Conservation (phyloP, 2,113 vertebrate genomes). For the Tenebrosternarchus preto region DNA sequence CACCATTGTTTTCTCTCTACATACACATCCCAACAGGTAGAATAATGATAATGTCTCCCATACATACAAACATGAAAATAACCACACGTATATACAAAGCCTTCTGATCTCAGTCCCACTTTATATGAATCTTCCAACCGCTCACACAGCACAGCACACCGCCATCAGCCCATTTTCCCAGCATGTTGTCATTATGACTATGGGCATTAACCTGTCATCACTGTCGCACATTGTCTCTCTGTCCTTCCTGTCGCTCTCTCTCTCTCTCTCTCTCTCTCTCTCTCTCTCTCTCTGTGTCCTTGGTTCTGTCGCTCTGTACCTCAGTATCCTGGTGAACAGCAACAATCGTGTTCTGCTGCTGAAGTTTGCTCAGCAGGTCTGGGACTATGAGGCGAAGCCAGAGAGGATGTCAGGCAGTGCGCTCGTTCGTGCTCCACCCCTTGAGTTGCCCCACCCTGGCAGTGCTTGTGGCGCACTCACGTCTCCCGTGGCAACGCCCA, state of each 20-base stretch:
- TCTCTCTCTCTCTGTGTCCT: background rate
- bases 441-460: constrained; percentile 8
- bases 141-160: background rate
- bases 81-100: too few relatives aligned
- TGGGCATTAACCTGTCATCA: too few relatives aligned
- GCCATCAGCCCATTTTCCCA: background rate
- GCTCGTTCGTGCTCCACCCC: background rate
- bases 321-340: constrained; percentile 83
- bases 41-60: background rate
- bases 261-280: background rate
- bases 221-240: too few relatives aligned
- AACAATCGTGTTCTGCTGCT: constrained; percentile 70
- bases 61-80: background rate
- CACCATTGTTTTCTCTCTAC: constrained; percentile 76
- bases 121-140: too few relatives aligned
- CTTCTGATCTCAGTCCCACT: too few relatives aligned
- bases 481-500: constrained; percentile 18
- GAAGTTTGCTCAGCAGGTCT: constrained; percentile 77
- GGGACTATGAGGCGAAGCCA: constrained; percentile 71
- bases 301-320: constrained; percentile 34
- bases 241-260: too few relatives aligned
- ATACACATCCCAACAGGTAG: constrained; percentile 72
- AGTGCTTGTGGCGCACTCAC: too few relatives aligned
- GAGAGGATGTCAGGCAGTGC: constrained; percentile 45
- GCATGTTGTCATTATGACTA: too few relatives aligned